Evolutionary conservation across 2,797 vertebrate species (phyloP).

Genomic region (Pangasius macronema): DNA sequence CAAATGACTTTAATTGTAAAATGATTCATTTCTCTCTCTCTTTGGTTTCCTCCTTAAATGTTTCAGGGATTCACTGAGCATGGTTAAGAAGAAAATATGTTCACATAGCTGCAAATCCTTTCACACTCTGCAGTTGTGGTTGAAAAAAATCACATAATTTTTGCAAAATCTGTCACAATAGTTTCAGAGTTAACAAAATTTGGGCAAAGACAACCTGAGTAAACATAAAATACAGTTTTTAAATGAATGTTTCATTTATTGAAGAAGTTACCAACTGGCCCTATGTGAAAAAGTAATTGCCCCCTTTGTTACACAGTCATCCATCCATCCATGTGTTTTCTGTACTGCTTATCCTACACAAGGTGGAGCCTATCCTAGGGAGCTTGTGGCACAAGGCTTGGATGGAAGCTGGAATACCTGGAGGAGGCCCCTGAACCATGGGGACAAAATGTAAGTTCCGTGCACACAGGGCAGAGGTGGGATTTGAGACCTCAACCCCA

Average conservation of each 20-base stretch:
- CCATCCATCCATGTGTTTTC: too few species aligned
- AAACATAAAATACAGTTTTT: neutral
- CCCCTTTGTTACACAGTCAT: neutral
- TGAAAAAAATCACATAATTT: conserved; percentile 7
- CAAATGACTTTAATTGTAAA: conserved; percentile 54
- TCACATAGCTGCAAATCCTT: conserved; percentile 6
- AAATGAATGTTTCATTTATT: neutral
- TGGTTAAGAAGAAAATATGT: conserved; percentile 38
- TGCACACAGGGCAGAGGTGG: too few species aligned
- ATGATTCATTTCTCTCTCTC: conserved; percentile 46
- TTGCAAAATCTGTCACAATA: neutral
- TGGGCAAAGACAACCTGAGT: neutral
- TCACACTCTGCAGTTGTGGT: neutral
- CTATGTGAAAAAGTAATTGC: neutral
- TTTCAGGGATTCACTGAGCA: conserved; percentile 48
- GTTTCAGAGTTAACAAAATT: neutral
- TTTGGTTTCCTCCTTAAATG: conserved; percentile 39
- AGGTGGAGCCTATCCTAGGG: too few species aligned
- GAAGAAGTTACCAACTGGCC: neutral
- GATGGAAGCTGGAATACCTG: too few species aligned
- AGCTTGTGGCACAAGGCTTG: too few species aligned
- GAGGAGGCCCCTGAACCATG: too few species aligned
- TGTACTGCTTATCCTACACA: too few species aligned
- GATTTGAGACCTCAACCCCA: too few species aligned
- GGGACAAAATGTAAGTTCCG: too few species aligned